Evolutionary conservation across 2,888 invertebrate genomes (phyloP), one percentile per base, ranked within the genome.

Genomic region (Temnothorax rugatulus): DNA sequence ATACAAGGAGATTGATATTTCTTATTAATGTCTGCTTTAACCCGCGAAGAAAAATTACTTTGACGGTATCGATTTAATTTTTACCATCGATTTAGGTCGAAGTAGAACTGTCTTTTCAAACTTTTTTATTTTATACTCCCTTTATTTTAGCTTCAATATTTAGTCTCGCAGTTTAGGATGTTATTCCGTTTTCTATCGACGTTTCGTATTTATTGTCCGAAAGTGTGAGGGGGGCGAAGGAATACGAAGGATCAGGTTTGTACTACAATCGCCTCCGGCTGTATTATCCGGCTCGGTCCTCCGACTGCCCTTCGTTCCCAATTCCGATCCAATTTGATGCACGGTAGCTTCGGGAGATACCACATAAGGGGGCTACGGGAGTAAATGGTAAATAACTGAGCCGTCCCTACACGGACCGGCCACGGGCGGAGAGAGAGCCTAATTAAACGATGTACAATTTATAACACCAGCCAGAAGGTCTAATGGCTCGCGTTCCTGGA

Each of bases 361-460:
- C 85, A 71, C 87, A 86, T 86, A 89, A 87, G 86, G 90, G 69
- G 89, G 79, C 86, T 85, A 86, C 84, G 86, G 69, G 88, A 89
- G 90, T 93, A 93, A 93, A 93, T 92, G 93, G 91, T 91, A 92
- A 93, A 93, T 92, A 93, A 92, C 91, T 85, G 90, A 89, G 88
- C 86, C 85, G 90, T 89, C 87, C 85, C 88, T 90, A 86, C 86
- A 75, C 81, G 81, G 61, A 54, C 76, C 74, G 63, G 81, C 86
- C 87, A 87, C 87, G 87, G 84, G 85, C 83, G 89, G 90, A 91
- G 89, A 91, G 92, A 91, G 93, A 91, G 93, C 94, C 95, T 95
- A 95, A 95, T 94, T 95, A 94, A 95, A 95, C 94, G 94, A 95
- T 95, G 94, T 94, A 94, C 94, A 94, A 95, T 95, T 95, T 95